Conservation (phyloP, 2,113 vertebrate species). For the Theropithecus gelada region DNA sequence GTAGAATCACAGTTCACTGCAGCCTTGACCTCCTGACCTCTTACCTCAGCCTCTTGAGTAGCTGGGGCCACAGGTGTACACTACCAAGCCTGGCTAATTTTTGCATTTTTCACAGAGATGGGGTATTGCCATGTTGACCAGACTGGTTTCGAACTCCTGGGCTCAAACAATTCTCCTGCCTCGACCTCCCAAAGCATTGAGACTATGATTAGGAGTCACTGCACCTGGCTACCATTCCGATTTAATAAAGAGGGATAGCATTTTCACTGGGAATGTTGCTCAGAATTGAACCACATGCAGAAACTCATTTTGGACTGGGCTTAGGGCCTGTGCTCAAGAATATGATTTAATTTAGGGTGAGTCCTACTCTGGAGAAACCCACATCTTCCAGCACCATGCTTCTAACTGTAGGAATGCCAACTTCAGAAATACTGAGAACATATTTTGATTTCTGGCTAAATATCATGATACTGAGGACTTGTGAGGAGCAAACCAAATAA, state of each 20-base stretch:
- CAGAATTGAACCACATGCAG: neutral
- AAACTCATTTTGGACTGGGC: neutral
- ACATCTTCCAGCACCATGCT: neutral
- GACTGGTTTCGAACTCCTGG: too few relatives aligned
- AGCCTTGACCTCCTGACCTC: too few relatives aligned
- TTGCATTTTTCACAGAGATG: too few relatives aligned
- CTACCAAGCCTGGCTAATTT: too few relatives aligned
- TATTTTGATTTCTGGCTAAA: neutral
- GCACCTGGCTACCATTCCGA: too few relatives aligned
- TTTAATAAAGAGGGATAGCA: accelerated
- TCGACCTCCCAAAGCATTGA: too few relatives aligned
- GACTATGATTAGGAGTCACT: too few relatives aligned
- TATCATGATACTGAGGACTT: neutral
- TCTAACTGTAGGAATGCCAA: neutral
- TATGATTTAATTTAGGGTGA: neutral
- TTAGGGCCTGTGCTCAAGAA: neutral
- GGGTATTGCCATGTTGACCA: too few relatives aligned
- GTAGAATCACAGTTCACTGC: too few relatives aligned
- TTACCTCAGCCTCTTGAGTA: too few relatives aligned
- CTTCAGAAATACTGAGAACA: neutral
- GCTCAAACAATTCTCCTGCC: too few relatives aligned
- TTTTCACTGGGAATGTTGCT: neutral
- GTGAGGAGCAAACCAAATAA: neutral
- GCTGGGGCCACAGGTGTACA: too few relatives aligned
- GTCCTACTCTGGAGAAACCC: neutral